A percentile compares a stretch with the other conserved stretches of the same genome.
Evolutionary conservation across 53 echinoderm and acorn worm genomes (phyloP).

Genomic region (Paracentrotus lividus): DNA sequence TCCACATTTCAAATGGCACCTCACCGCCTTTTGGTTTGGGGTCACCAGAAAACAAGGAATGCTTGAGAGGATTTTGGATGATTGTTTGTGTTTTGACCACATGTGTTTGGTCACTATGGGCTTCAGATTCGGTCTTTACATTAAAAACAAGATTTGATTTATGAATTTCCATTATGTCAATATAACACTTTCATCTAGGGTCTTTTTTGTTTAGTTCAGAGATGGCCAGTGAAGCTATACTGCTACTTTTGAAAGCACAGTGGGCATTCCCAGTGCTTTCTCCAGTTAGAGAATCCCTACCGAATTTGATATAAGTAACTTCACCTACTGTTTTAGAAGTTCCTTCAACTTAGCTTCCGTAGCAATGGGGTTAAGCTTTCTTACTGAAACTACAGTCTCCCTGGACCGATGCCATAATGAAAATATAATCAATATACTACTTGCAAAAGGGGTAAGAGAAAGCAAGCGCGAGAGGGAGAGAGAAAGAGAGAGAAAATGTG

Average conservation of each 20-base stretch:
- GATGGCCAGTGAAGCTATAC: background rate
- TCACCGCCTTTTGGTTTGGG: constrained; percentile 60
- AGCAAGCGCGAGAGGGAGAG: too few relatives aligned
- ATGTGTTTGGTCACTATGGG: background rate
- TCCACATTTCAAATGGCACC: constrained; percentile 67
- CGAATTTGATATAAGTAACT: background rate
- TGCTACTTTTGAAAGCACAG: background rate
- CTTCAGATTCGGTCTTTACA: background rate
- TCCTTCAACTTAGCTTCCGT: background rate
- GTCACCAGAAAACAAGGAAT: constrained; percentile 57
- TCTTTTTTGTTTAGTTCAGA: background rate
- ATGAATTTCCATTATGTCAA: background rate
- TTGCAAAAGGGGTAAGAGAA: too few relatives aligned
- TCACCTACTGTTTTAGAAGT: constrained; percentile 10
- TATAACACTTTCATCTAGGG: background rate
- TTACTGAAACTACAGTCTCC: too few relatives aligned
- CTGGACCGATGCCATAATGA: too few relatives aligned
- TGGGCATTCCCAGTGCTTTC: constrained; percentile 39
- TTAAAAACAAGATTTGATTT: background rate
- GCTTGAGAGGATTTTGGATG: constrained; percentile 15
- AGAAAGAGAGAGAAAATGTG: too few relatives aligned
- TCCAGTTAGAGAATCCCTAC: constrained; percentile 47
- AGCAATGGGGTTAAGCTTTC: background rate
- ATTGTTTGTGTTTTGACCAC: constrained; percentile 31
- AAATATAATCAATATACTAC: too few relatives aligned